phyloP scores from a whole-genome alignment of 2,113 vertebrate genomes.

The Erythrocebus patas region DNA sequence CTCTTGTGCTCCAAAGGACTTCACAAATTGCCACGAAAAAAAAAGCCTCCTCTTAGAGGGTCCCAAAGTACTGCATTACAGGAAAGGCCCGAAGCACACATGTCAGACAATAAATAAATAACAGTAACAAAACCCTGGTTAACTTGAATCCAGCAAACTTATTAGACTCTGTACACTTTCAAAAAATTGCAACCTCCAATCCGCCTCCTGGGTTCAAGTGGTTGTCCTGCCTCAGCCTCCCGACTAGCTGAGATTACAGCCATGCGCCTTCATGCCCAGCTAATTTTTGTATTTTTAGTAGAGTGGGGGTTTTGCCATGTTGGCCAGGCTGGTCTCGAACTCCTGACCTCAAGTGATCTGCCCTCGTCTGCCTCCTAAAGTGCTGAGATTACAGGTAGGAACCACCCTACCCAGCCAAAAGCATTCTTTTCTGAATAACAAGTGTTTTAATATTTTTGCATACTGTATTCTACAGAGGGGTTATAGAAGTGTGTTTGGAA shows the following conservation, averaged over 20 bases:
- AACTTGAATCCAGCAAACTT: background rate
- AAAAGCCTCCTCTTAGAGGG: background rate
- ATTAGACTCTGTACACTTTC: background rate
- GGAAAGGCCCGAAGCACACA: background rate
- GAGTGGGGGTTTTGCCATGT: too few relatives aligned
- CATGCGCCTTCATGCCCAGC: too few relatives aligned
- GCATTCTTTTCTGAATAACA: background rate
- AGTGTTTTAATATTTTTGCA: background rate
- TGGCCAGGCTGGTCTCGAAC: too few relatives aligned
- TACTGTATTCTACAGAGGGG: background rate
- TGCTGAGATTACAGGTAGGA: too few relatives aligned
- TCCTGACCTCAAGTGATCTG: too few relatives aligned
- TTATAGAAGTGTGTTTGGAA: background rate
- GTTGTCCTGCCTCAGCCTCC: too few relatives aligned
- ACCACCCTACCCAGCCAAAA: too few relatives aligned
- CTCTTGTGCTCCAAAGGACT: background rate
- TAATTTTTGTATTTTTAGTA: too few relatives aligned
- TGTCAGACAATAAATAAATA: background rate
- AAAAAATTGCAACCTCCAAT: background rate
- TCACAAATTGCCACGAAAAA: fast-evolving
- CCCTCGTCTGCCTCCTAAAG: too few relatives aligned
- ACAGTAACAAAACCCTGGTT: background rate
- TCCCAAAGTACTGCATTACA: fast-evolving
- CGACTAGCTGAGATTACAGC: too few relatives aligned
- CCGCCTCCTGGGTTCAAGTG: too few relatives aligned